Percentiles rank a stretch among this genome's conserved stretches.
Evolutionary conservation across 2,113 vertebrate genomes (phyloP).

Genomic region (Felis chaus): DNA sequence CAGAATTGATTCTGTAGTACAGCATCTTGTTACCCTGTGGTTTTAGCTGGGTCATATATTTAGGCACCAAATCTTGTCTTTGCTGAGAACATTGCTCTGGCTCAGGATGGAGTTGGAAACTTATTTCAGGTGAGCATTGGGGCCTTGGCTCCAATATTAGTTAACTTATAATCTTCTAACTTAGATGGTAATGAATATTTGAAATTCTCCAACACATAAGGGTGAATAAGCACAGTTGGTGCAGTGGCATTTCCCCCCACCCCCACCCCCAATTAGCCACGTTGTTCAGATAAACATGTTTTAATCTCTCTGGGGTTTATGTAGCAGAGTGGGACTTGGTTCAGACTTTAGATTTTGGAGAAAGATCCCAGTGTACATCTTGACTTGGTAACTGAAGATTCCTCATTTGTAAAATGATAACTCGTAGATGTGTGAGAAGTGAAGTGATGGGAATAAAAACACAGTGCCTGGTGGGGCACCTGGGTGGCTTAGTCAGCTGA

Average conservation of each 20-base stretch:
- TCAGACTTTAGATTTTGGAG: neutral
- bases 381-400: neutral
- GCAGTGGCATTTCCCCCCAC: fast-evolving
- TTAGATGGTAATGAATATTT: neutral
- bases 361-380: neutral
- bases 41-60: neutral
- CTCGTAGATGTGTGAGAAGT: neutral
- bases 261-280: fast-evolving
- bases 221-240: neutral
- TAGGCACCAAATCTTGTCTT: neutral
- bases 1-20: neutral
- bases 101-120: neutral
- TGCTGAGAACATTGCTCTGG: neutral
- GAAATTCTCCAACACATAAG: neutral
- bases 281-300: neutral
- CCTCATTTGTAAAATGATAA: neutral
- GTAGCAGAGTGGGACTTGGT: neutral
- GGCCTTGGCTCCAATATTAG: neutral
- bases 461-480: neutral
- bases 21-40: neutral
- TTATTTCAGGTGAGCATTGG: neutral
- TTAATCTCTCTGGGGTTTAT: neutral
- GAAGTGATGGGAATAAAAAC: neutral
- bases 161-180: neutral
- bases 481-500: no score